Evolutionary conservation across 2,797 vertebrate genomes (phyloP).

Genomic region (Diplodus sargus): DNA sequence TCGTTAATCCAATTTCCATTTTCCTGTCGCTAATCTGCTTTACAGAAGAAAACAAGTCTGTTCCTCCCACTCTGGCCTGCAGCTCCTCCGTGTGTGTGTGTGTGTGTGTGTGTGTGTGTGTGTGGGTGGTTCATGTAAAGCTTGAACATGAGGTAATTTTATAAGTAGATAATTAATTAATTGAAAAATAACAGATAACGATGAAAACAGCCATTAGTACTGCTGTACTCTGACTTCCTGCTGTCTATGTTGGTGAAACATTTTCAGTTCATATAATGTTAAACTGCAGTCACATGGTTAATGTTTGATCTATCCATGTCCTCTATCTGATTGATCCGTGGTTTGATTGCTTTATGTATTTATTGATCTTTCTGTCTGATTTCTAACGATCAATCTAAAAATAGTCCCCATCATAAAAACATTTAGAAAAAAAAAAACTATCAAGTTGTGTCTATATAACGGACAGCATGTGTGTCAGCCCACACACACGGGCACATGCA

Average conservation of each 20-base stretch:
- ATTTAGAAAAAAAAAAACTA: no score
- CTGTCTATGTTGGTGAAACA: not conserved
- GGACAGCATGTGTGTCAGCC: not conserved
- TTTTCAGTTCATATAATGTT: no score
- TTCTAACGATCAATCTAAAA: not conserved
- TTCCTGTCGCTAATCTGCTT: conserved; percentile 58
- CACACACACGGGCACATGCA: conserved; percentile 14
- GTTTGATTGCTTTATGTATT: not conserved
- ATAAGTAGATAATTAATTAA: conserved; percentile 12
- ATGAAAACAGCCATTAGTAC: not conserved
- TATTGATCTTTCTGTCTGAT: not conserved
- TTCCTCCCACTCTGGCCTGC: conserved; percentile 55
- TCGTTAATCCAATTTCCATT: conserved; percentile 59
- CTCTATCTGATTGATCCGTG: not conserved
- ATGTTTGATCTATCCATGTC: no score
- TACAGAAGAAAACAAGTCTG: conserved; percentile 50
- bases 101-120: conserved; percentile 27
- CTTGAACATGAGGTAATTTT: conserved; percentile 21
- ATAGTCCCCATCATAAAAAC: not conserved
- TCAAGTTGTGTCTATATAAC: not conserved
- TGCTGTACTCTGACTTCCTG: not conserved
- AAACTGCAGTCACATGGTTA: no score
- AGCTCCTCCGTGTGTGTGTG: conserved; percentile 19
- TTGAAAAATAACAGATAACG: conserved; percentile 3
- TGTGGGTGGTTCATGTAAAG: conserved; percentile 3